Evolutionary conservation across 2,888 invertebrate species (phyloP).

Genomic region (Ormia ochracea): DNA sequence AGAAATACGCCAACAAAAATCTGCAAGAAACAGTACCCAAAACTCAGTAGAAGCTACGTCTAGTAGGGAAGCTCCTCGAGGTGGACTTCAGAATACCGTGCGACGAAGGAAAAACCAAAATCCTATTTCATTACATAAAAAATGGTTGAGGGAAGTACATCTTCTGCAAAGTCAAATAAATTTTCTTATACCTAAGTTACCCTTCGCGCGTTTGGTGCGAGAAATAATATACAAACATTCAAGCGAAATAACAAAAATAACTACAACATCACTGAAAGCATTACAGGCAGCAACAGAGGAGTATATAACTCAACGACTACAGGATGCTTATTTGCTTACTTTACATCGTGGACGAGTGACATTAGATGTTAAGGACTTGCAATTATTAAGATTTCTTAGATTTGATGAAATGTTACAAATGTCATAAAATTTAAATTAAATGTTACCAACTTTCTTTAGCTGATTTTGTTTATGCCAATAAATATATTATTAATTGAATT

Average conservation of each 20-base stretch:
- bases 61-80: too few species aligned
- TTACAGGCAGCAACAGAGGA: slow-evolving; percentile 78
- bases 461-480: neutral
- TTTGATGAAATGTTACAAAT: too few species aligned
- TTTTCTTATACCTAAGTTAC: slow-evolving; percentile 75
- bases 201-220: slow-evolving; percentile 77
- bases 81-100: too few species aligned
- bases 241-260: slow-evolving; percentile 67
- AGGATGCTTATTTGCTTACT: slow-evolving; percentile 77
- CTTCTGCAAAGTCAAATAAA: slow-evolving; percentile 60
- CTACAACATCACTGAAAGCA: slow-evolving; percentile 76
- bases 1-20: too few species aligned
- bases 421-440: slow-evolving; percentile 10
- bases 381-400: slow-evolving; percentile 75
- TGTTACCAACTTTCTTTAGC: neutral
- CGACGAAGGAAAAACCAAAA: slow-evolving; percentile 55
- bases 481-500: too few species aligned
- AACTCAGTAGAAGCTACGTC: too few species aligned
- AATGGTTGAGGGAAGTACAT: slow-evolving; percentile 55
- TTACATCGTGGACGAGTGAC: slow-evolving; percentile 78
- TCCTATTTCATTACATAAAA: slow-evolving; percentile 21
- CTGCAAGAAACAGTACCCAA: too few species aligned
- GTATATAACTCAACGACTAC: slow-evolving; percentile 78
- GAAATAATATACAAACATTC: slow-evolving; percentile 73
- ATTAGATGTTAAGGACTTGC: slow-evolving; percentile 77